These are phyloP conservation scores for Anthophora plumipes DNA, from an alignment of 2,888 invertebrate species.

Conservation along the genomic window DNA sequence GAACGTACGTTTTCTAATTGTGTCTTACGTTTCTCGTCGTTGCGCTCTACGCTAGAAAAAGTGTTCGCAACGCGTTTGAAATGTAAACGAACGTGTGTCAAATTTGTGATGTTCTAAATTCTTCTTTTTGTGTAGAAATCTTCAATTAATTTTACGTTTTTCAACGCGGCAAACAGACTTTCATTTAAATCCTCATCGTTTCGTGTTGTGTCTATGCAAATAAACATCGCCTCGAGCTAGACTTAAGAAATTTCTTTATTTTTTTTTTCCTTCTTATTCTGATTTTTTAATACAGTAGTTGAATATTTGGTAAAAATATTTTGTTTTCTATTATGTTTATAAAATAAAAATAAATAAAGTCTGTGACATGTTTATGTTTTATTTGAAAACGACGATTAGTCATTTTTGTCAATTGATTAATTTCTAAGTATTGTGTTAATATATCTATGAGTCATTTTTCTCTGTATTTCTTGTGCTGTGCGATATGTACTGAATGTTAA, in stretches of 20 bases:
- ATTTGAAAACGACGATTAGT: conserved; percentile 30
- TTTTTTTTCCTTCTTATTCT: background rate
- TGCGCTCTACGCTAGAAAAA: conserved; percentile 29
- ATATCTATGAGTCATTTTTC: conserved; percentile 13
- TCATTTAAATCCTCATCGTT: background rate
- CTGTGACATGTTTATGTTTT: conserved; percentile 1
- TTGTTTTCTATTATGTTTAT: background rate
- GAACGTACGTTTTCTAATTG: conserved; percentile 32
- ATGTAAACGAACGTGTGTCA: background rate
- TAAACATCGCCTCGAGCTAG: conserved; percentile 17
- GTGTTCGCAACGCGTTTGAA: background rate
- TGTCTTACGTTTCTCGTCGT: conserved; percentile 30
- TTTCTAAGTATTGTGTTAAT: conserved; percentile 13
- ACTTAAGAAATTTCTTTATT: background rate
- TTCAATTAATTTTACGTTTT: background rate
- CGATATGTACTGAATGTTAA: background rate
- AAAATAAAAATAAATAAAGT: conserved; percentile 11
- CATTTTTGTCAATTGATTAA: background rate
- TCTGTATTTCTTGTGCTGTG: background rate
- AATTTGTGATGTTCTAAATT: background rate
- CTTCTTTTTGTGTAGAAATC: background rate
- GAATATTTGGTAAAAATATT: background rate
- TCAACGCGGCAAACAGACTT: conserved; percentile 1
- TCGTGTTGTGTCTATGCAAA: background rate
- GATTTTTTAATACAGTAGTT: conserved; percentile 2